phyloP scores from a whole-genome alignment of 2,888 invertebrate genomes.

The Frankliniella intonsa region DNA sequence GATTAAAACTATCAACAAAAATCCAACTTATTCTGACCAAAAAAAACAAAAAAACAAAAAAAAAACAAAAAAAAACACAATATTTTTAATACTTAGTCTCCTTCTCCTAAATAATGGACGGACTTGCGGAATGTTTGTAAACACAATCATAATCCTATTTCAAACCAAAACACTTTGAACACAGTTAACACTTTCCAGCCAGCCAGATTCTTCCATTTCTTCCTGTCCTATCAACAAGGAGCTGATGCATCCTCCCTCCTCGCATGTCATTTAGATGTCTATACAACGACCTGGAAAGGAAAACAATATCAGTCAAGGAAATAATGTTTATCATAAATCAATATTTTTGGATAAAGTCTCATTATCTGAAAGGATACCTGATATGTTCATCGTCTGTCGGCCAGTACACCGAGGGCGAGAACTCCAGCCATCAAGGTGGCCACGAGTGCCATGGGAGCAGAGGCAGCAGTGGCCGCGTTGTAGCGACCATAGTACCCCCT shows the following conservation, averaged over 20 bases:
- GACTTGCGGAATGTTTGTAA: not conserved
- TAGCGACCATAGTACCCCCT: not conserved
- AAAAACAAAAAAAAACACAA: too few species aligned
- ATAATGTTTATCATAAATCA: not conserved
- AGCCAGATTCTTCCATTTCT: not conserved
- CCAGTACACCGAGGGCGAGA: not conserved
- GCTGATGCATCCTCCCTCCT: too few species aligned
- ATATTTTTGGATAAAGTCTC: not conserved
- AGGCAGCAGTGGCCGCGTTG: not conserved
- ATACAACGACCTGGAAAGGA: not conserved
- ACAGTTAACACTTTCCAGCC: too few species aligned
- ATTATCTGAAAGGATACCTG: not conserved
- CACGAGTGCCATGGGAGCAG: not conserved
- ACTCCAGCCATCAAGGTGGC: not conserved
- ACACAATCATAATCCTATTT: not conserved
- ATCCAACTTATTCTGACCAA: not conserved
- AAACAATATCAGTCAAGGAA: not conserved
- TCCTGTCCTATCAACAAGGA: not conserved
- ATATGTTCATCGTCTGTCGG: not conserved
- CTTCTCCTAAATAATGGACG: conserved; percentile 3
- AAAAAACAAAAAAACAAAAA: not conserved
- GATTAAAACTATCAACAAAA: conserved; percentile 25
- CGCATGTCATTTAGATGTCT: not conserved
- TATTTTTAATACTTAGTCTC: too few species aligned
- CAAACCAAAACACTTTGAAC: too few species aligned